Percentiles rank a stretch among this genome's conserved stretches.
These are phyloP conservation scores for Gastracanthus pulcherrimus DNA, from an alignment of 2,888 invertebrate species.

Conservation along the genomic window DNA sequence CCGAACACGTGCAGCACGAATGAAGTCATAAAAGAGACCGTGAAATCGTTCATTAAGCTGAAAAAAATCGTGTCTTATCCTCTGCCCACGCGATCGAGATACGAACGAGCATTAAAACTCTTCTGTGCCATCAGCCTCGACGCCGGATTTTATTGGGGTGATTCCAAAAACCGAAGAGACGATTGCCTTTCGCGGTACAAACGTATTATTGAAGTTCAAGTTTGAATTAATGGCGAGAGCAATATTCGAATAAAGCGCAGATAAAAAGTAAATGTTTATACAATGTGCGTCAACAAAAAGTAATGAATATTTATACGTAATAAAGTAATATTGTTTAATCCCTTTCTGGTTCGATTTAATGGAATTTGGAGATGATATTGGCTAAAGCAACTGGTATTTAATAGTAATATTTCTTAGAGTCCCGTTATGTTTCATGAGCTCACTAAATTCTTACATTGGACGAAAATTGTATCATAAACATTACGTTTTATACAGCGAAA, in stretches of 20 bases:
- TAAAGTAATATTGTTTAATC: too few species aligned
- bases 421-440: too few species aligned
- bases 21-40: slow-evolving; percentile 38
- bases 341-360: too few species aligned
- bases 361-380: too few species aligned
- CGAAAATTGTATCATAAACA: too few species aligned
- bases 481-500: too few species aligned
- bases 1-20: background rate
- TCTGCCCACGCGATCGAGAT: slow-evolving; percentile 19
- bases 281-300: background rate
- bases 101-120: slow-evolving; percentile 10
- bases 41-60: slow-evolving; percentile 50
- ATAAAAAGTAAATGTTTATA: background rate
- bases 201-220: background rate
- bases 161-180: background rate
- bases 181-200: background rate
- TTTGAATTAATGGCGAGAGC: slow-evolving; percentile 8
- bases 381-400: too few species aligned
- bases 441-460: too few species aligned
- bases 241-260: background rate
- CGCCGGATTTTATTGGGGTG: slow-evolving; percentile 33
- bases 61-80: slow-evolving; percentile 33
- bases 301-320: background rate
- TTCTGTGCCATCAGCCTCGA: background rate
- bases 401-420: too few species aligned